These are phyloP conservation scores for Odontamblyopus rebecca DNA, from an alignment of 2,797 vertebrate genomes.

Conservation along the genomic window DNA sequence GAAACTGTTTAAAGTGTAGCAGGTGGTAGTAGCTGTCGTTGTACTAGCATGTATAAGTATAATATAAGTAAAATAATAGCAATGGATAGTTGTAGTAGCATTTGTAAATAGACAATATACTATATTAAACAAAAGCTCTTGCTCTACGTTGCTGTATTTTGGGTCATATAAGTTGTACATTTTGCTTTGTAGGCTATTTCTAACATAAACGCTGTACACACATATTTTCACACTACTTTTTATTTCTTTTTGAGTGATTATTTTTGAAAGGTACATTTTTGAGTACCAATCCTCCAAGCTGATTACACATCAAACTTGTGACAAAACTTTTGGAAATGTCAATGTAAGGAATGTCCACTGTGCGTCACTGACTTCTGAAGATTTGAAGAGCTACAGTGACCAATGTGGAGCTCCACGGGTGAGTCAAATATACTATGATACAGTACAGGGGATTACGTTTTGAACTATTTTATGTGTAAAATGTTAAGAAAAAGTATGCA, in stretches of 20 bases:
- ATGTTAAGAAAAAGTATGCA: background rate
- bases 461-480: background rate
- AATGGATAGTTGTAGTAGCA: background rate
- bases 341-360: conserved; percentile 11
- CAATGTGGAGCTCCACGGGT: conserved; percentile 73
- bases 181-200: background rate
- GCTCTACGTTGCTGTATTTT: too few relatives aligned
- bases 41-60: background rate
- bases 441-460: conserved; percentile 19
- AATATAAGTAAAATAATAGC: background rate
- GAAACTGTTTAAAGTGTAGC: background rate
- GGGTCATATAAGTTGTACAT: background rate
- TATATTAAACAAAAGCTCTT: background rate
- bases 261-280: background rate
- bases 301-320: conserved; percentile 15
- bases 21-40: background rate
- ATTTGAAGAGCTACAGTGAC: conserved; percentile 33
- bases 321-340: conserved; percentile 22
- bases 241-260: background rate
- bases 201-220: background rate
- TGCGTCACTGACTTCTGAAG: conserved; percentile 29
- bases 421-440: conserved; percentile 40
- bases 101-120: background rate
- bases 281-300: background rate
- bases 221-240: background rate